Evolutionary conservation across 2,113 vertebrate species (phyloP), one percentile per base, ranked within the genome.

Genomic region (Geococcyx californianus): DNA sequence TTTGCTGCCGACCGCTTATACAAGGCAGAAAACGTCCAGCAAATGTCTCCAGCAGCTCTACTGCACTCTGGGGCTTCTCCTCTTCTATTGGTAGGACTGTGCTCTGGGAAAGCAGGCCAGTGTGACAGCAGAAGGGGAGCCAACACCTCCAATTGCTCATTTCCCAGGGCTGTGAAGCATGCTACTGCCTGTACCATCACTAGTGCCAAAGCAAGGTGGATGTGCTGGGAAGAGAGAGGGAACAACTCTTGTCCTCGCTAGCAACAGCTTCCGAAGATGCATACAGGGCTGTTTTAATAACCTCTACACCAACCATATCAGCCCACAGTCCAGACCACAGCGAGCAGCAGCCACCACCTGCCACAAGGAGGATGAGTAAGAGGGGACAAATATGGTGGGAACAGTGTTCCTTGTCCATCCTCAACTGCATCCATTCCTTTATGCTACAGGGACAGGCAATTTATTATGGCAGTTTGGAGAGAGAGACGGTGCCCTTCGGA

Each of bases 161-260:
- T 66, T 74, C 31, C 69, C 82, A 54, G 23, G 0, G 72, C 58
- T 72, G 58, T 55, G n/a, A n/a, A 49, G 40, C 28, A n/a, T 40
- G n/a, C 55, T 62, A 29, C 55, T 38, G 51, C 54, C 60, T 0
- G 0, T 16, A 47, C 68, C 68, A 7, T 13, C 19, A 16, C 52
- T 21, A 47, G 10, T 8, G 9, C n/a, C 44, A 13, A 2, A 34
- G 54, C 40, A 49, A 73, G 66, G 40, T 4, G 3, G 31, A 47
- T 44, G 15, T 33, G 29, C 7, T 33, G 25, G 11, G 54, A 66
- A 66, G 34, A 51, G 33, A 42, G 28, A 40, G 21, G 23, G 33
- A 84, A 23, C 81, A 38, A 10, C 33, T 52, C 36, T 34, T 20
- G 24, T n/a, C 28, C 42, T 44, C 66, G 7, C 24, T 81, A 12